Percentiles rank a stretch among this genome's conserved stretches.
phyloP scores from a whole-genome alignment of 2,797 vertebrate species.

The Catostomus latipinnis region DNA sequence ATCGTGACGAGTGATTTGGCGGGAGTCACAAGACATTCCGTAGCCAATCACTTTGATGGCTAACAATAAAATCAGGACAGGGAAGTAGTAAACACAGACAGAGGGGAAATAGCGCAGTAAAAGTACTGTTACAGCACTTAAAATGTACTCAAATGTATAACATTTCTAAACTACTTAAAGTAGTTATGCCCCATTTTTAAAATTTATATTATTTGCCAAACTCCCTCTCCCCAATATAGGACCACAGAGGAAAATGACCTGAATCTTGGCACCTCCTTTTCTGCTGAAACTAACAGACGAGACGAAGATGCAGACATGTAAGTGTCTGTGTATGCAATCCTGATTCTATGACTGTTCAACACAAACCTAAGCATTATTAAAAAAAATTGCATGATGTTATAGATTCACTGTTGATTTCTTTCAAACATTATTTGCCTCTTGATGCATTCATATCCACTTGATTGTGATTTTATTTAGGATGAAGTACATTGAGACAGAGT shows the following conservation, averaged over 20 bases:
- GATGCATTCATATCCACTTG: neutral
- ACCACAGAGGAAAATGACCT: constrained; percentile 93
- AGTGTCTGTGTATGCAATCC: constrained; percentile 54
- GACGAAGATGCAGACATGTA: constrained; percentile 87
- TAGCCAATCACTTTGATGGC: no score
- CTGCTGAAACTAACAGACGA: constrained; percentile 95
- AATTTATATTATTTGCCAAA: neutral
- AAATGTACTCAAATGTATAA: no score
- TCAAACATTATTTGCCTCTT: neutral
- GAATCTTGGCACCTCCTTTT: constrained; percentile 95
- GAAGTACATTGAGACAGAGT: constrained; percentile 84
- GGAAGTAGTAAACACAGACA: no score
- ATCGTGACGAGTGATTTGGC: no score
- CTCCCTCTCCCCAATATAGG: constrained; percentile 69
- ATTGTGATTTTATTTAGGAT: constrained; percentile 68
- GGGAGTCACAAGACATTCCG: no score
- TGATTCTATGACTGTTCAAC: neutral
- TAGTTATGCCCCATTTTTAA: neutral
- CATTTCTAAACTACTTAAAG: no score
- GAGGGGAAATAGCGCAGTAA: no score
- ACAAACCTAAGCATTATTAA: no score
- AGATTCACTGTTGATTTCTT: neutral
- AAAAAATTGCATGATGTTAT: no score
- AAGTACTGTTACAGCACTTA: no score
- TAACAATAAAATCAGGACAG: no score